A percentile compares a stretch with the other conserved stretches of the same genome.
phyloP scores from a whole-genome alignment of 2,888 invertebrate genomes.

The Dioctria rufipes region DNA sequence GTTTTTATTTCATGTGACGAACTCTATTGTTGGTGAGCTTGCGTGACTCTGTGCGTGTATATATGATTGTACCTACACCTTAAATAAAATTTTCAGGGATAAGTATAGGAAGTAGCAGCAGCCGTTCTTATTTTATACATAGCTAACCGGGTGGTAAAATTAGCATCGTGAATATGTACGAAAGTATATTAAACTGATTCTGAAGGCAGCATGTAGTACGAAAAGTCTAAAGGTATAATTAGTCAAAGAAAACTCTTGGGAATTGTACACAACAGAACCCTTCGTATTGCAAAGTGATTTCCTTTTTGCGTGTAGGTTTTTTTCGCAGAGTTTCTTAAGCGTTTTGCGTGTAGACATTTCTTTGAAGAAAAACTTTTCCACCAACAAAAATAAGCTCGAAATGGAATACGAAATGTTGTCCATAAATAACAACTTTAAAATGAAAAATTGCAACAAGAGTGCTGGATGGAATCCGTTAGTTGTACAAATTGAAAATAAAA shows the following conservation, averaged over 20 bases:
- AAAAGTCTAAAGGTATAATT: slow-evolving; percentile 10
- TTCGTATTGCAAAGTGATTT: slow-evolving; percentile 31
- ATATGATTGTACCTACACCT: background rate
- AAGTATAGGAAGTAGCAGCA: background rate
- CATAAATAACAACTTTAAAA: slow-evolving; percentile 20
- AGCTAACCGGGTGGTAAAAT: slow-evolving; percentile 16
- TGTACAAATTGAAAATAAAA: too few relatives aligned
- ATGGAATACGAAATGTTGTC: slow-evolving; percentile 32
- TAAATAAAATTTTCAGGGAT: background rate
- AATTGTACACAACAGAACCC: slow-evolving; percentile 4
- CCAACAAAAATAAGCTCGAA: slow-evolving; percentile 17
- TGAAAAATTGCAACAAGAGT: background rate
- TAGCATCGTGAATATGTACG: background rate
- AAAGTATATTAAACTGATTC: background rate
- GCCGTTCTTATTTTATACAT: background rate
- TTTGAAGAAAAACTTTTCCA: slow-evolving; percentile 1
- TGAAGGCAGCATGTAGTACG: background rate
- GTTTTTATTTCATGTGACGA: background rate
- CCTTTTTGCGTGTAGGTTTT: slow-evolving; percentile 32
- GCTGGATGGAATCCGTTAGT: too few relatives aligned
- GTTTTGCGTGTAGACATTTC: slow-evolving; percentile 32
- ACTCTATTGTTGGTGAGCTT: slow-evolving; percentile 10
- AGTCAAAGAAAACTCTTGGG: background rate
- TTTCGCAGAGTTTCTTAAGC: background rate
- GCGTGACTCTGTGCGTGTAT: slow-evolving; percentile 15